Percentiles rank a stretch among this genome's conserved stretches.
Evolutionary conservation across 2,888 invertebrate genomes (phyloP).

Genomic region (Limulus polyphemus): DNA sequence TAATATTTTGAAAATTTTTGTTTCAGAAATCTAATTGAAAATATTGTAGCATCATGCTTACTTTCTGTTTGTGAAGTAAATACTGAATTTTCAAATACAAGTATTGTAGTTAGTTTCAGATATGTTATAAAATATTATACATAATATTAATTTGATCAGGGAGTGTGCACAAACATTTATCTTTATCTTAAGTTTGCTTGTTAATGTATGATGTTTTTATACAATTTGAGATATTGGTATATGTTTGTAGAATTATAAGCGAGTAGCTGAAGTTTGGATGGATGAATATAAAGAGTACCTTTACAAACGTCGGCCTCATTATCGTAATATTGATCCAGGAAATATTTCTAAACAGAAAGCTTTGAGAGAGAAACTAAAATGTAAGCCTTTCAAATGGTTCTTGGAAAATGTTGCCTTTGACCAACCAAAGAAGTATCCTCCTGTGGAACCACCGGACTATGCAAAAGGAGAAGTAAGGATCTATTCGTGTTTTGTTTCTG

Average conservation of each 20-base stretch:
- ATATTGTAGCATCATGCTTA: no score
- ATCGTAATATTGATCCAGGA: slow-evolving; percentile 58
- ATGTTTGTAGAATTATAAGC: slow-evolving; percentile 59
- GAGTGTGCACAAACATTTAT: no score
- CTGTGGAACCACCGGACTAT: slow-evolving; percentile 68
- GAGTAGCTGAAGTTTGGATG: slow-evolving; percentile 98
- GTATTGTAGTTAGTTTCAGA: no score
- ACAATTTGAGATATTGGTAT: no score
- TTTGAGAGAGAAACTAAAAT: slow-evolving; percentile 58
- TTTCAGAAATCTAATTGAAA: no score
- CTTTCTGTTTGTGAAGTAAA: no score
- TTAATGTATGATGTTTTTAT: no score
- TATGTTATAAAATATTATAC: no score
- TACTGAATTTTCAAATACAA: no score
- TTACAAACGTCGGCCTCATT: slow-evolving; percentile 65
- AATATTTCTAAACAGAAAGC: slow-evolving; percentile 63
- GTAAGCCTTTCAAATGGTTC: slow-evolving; percentile 90
- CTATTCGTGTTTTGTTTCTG: background rate
- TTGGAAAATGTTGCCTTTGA: slow-evolving; percentile 87
- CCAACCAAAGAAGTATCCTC: slow-evolving; percentile 69
- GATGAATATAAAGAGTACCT: slow-evolving; percentile 84
- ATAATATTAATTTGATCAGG: no score
- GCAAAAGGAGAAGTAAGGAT: slow-evolving; percentile 58
- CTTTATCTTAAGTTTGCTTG: no score
- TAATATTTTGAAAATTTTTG: no score